These are phyloP conservation scores for Galago senegalensis DNA, from an alignment of 2,797 vertebrate genomes.

Conservation along the genomic window DNA sequence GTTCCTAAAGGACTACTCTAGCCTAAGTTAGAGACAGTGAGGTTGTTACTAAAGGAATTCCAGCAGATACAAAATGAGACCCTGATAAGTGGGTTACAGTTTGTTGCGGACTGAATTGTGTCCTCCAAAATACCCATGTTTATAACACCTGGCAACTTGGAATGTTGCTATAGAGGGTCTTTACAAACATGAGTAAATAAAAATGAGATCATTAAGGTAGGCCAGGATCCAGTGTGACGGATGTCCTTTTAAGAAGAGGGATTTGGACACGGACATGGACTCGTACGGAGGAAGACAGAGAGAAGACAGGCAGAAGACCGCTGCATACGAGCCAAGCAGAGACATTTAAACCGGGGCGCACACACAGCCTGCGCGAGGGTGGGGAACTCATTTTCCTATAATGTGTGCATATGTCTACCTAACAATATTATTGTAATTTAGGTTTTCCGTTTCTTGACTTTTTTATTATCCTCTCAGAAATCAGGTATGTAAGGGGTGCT, in stretches of 20 bases:
- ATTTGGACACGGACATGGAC: not conserved
- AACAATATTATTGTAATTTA: not conserved
- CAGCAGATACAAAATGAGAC: not conserved
- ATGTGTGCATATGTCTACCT: not conserved
- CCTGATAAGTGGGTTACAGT: not conserved
- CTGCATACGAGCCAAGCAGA: not conserved
- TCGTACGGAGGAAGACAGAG: not conserved
- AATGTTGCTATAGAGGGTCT: not conserved
- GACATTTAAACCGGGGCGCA: not conserved
- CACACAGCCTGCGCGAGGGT: not conserved
- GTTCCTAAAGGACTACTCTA: not conserved
- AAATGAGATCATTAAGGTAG: not conserved
- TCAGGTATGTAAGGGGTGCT: not conserved
- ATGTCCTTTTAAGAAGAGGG: constrained; percentile 1
- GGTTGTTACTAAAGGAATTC: not conserved
- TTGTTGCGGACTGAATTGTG: not conserved
- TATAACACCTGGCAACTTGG: not conserved
- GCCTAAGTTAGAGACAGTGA: not conserved
- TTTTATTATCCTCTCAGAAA: constrained; percentile 10
- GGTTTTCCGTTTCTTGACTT: not conserved
- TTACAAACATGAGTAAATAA: not conserved
- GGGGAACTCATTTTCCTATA: not conserved
- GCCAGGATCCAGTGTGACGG: not conserved
- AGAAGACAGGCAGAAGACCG: not conserved
- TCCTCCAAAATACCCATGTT: not conserved